Evolutionary conservation across 2,113 vertebrate genomes (phyloP).

Genomic region (Dascyllus trimaculatus): DNA sequence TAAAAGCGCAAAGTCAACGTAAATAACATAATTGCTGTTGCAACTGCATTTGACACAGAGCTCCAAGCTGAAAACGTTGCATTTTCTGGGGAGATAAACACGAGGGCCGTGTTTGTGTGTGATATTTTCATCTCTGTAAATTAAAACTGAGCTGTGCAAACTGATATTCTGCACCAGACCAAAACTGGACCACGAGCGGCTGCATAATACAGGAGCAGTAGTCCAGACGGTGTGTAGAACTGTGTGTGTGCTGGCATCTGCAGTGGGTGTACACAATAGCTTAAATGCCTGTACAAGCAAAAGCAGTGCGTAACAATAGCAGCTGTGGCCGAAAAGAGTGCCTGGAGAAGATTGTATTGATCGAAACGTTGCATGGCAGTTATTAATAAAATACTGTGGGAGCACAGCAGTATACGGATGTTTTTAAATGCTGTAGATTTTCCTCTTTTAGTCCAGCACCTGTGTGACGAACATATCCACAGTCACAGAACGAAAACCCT

Average conservation of each 20-base stretch:
- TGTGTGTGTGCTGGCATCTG: too few species aligned
- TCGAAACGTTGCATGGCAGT: not conserved
- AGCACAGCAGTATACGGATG: too few species aligned
- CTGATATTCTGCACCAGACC: too few species aligned
- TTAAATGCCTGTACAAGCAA: too few species aligned
- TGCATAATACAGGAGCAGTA: too few species aligned
- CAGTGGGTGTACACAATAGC: too few species aligned
- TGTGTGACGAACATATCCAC: not conserved
- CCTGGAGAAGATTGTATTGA: not conserved
- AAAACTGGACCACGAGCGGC: not conserved
- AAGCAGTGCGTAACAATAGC: too few species aligned
- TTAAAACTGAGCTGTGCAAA: not conserved
- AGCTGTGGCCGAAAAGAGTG: not conserved
- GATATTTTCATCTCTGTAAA: not conserved
- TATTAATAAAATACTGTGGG: not conserved
- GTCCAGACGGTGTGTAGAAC: too few species aligned
- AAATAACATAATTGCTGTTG: not conserved
- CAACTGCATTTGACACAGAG: slow-evolving; percentile 9
- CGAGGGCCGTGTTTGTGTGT: not conserved
- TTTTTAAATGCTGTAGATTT: not conserved
- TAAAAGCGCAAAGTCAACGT: slow-evolving; percentile 6
- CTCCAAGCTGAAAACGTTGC: not conserved
- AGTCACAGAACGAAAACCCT: too few species aligned
- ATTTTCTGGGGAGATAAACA: slow-evolving; percentile 22
- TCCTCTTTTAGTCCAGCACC: not conserved